Base-by-base conservation (phyloP, 1,140 invertebrate genomes). In the Harpegnathos saltator region DNA sequence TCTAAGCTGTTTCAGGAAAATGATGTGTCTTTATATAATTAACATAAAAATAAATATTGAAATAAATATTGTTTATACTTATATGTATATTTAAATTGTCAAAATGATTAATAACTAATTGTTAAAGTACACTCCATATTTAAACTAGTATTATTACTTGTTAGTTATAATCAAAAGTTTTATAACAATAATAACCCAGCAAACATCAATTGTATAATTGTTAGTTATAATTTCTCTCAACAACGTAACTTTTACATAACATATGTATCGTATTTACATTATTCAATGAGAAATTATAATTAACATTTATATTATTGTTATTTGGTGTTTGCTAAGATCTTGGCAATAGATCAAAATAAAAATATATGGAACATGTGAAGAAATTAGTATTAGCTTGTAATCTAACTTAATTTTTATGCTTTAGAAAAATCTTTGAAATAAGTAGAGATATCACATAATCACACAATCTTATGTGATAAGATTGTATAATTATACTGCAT, bases 151-250 rank as follows among this genome's bases (percentile, higher is more conserved):
- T 75, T 63, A 52, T 24, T 29, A 15, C 1, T 33, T 44, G 38
- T 44, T 44, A 11, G 11, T 44, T 44, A 44, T 22, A 38, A 29
- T 54, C 33, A 77, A 24, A 59, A 5, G 26, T 38, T 19, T 56
- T 19, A 9, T 44, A 73, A 24, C 19, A 74, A 75, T 24, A 44
- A n/a, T n/a, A n/a, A n/a, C n/a, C n/a, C n/a, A n/a, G n/a, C n/a
- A n/a, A n/a, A n/a, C n/a, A n/a, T n/a, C n/a, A n/a, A n/a, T n/a
- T n/a, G n/a, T n/a, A n/a, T n/a, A n/a, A n/a, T n/a, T n/a, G n/a
- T n/a, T n/a, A n/a, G n/a, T n/a, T n/a, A n/a, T n/a, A n/a, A n/a
- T n/a, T n/a, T n/a, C n/a, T n/a, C n/a, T n/a, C n/a, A n/a, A n/a
- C n/a, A n/a, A n/a, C n/a, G n/a, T n/a, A n/a, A n/a, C n/a, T n/a